Evolutionary conservation across 2,113 vertebrate genomes (phyloP).

Genomic region (Clarias gariepinus): DNA sequence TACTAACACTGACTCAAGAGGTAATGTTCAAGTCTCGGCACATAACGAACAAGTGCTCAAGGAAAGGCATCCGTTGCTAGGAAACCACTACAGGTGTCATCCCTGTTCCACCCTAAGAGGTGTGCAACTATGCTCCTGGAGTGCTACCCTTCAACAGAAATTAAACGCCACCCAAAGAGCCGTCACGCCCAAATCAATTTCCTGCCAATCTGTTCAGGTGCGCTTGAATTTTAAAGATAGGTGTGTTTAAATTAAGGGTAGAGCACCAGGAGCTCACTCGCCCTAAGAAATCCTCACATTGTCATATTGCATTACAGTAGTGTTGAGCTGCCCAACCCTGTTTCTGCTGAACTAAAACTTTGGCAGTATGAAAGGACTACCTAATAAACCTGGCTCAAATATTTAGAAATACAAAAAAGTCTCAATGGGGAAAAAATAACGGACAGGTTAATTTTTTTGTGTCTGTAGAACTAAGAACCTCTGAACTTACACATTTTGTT

Average conservation of each 20-base stretch:
- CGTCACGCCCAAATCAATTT: slow-evolving; percentile 15
- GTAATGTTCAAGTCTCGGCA: slow-evolving; percentile 33
- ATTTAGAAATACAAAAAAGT: background rate
- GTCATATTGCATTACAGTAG: slow-evolving; percentile 11
- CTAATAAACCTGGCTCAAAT: background rate
- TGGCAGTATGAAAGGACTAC: slow-evolving; percentile 5
- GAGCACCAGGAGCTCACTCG: background rate
- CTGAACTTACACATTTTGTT: background rate
- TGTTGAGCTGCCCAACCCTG: slow-evolving; percentile 12
- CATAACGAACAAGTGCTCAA: slow-evolving; percentile 31
- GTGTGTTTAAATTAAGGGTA: slow-evolving; percentile 18
- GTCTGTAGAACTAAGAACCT: background rate
- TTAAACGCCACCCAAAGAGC: background rate
- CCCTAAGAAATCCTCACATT: slow-evolving; percentile 7
- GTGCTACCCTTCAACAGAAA: background rate
- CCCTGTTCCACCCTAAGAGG: background rate
- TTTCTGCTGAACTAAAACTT: slow-evolving; percentile 30
- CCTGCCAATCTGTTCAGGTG: background rate
- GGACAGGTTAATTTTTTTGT: background rate
- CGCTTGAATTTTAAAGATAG: background rate
- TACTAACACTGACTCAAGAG: slow-evolving; percentile 36
- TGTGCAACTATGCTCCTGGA: background rate
- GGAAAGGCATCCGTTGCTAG: slow-evolving; percentile 31
- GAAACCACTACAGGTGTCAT: background rate
- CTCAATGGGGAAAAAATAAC: background rate